A percentile compares a stretch with the other conserved stretches of the same genome.
These are phyloP conservation scores for Fukomys damarensis DNA, from an alignment of 2,113 vertebrate genomes.

Conservation along the genomic window DNA sequence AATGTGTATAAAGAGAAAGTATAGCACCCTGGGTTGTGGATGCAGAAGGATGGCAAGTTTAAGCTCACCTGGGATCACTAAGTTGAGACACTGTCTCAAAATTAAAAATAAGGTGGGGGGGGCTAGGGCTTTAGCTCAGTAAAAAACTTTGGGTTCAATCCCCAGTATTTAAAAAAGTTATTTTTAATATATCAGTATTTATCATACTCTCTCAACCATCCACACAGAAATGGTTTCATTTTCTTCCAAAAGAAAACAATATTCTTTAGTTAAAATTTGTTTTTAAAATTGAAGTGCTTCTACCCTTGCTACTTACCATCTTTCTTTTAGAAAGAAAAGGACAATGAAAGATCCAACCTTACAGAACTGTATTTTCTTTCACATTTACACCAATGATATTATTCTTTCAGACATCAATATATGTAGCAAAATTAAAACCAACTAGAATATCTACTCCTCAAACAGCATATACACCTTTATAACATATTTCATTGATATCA, in stretches of 20 bases:
- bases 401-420: background rate
- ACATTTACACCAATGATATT: background rate
- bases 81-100: background rate
- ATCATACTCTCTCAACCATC: background rate
- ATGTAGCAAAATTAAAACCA: conserved; percentile 32
- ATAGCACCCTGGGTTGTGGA: background rate
- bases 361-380: background rate
- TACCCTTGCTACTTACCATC: background rate
- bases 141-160: background rate
- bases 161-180: background rate
- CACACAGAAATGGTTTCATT: conserved; percentile 1
- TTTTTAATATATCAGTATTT: background rate
- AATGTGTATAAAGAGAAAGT: background rate
- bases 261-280: conserved; percentile 19
- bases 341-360: background rate
- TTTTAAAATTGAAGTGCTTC: conserved; percentile 40
- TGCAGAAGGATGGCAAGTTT: background rate
- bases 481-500: background rate
- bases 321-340: background rate
- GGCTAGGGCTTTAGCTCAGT: background rate
- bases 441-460: background rate
- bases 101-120: background rate
- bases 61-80: background rate
- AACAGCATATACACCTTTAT: background rate
- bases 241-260: background rate